phyloP scores from a whole-genome alignment of 2,113 vertebrate genomes.

The Solea senegalensis region DNA sequence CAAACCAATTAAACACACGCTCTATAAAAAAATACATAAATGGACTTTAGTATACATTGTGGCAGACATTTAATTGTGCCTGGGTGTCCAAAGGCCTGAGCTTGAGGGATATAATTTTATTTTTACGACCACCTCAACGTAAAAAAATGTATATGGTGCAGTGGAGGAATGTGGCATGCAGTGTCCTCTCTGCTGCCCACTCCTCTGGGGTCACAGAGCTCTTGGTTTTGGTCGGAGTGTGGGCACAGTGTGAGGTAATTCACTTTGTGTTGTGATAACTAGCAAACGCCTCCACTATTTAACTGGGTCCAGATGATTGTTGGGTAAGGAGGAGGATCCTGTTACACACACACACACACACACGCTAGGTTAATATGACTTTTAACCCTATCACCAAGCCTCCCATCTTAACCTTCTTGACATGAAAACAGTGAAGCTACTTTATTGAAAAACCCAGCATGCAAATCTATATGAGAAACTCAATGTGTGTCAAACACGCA shows the following conservation, averaged over 20 bases:
- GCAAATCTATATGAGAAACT: constrained; percentile 55
- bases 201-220: constrained; percentile 25
- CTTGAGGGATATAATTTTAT: constrained; percentile 25
- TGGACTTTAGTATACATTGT: constrained; percentile 26
- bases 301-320: constrained; percentile 79
- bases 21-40: not conserved
- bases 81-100: constrained; percentile 15
- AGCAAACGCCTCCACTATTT: constrained; percentile 63
- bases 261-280: constrained; percentile 75
- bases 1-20: not conserved
- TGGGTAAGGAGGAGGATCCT: constrained; percentile 57
- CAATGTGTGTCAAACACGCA: constrained; percentile 49
- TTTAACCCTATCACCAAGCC: constrained; percentile 53
- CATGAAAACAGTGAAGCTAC: constrained; percentile 55
- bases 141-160: constrained; percentile 22
- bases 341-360: constrained; percentile 59
- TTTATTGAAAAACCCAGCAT: constrained; percentile 71
- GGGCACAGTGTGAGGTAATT: constrained; percentile 41
- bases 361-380: constrained; percentile 54
- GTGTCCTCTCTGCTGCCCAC: constrained; percentile 9
- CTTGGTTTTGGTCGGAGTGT: constrained; percentile 52
- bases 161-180: constrained; percentile 31
- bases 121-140: constrained; percentile 31
- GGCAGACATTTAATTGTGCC: constrained; percentile 48
- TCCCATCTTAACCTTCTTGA: constrained; percentile 56